A percentile compares a stretch with the other conserved stretches of the same genome.
phyloP scores from a whole-genome alignment of 1,140 invertebrate species.

The Megathymus violae region DNA sequence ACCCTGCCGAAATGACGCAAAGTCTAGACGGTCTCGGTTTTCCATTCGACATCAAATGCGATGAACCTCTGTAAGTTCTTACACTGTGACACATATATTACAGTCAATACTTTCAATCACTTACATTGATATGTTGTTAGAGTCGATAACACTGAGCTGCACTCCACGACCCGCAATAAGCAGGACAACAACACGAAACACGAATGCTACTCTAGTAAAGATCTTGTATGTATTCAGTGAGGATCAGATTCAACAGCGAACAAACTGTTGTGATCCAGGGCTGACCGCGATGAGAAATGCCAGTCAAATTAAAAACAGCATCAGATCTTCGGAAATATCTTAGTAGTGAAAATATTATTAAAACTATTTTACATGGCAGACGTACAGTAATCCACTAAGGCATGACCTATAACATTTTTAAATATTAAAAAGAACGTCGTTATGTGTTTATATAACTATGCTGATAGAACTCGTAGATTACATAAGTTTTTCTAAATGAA shows the following conservation, averaged over 20 bases:
- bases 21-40: too few relatives aligned
- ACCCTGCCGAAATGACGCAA: too few relatives aligned
- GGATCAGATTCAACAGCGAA: conserved; percentile 23
- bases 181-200: conserved; percentile 4
- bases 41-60: too few relatives aligned
- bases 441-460: conserved; percentile 44
- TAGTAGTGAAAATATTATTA: conserved; percentile 49
- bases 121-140: conserved; percentile 45
- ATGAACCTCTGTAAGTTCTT: too few relatives aligned
- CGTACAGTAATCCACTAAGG: conserved; percentile 47
- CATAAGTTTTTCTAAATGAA: conserved; percentile 78
- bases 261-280: background rate
- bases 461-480: conserved; percentile 66
- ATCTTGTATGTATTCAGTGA: conserved; percentile 38
- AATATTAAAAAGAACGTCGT: conserved; percentile 41
- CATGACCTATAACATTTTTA: conserved; percentile 38
- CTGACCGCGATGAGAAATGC: conserved; percentile 1
- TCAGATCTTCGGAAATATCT: conserved; percentile 56
- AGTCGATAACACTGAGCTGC: conserved; percentile 19
- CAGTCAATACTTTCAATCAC: conserved; percentile 12
- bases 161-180: conserved; percentile 18
- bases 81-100: background rate
- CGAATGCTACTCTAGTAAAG: conserved; percentile 30
- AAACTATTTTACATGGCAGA: conserved; percentile 62
- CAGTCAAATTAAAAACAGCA: conserved; percentile 30